Conservation (phyloP, 2,888 invertebrate species). For the Macrostomum cliftonense region DNA sequence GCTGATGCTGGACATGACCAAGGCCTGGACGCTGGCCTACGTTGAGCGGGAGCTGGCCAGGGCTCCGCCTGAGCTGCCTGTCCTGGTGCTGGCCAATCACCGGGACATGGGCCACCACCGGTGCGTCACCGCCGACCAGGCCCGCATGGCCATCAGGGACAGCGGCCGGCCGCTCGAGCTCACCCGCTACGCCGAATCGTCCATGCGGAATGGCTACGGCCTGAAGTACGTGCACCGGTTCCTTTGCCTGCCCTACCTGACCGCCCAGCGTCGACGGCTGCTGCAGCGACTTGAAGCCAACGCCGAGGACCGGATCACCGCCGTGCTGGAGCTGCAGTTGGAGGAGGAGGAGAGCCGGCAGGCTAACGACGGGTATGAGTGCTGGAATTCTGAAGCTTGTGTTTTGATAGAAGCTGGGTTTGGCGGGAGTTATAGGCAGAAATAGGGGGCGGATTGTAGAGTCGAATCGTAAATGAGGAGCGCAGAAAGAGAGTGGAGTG, state of each 20-base stretch:
- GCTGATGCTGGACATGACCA: slow-evolving; percentile 77
- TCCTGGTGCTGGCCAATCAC: slow-evolving; percentile 75
- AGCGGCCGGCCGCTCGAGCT: slow-evolving; percentile 41
- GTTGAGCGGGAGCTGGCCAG: slow-evolving; percentile 65
- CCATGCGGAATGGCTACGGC: slow-evolving; percentile 87
- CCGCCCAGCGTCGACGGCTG: too few relatives aligned
- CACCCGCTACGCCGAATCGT: slow-evolving; percentile 62
- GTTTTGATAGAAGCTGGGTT: too few relatives aligned
- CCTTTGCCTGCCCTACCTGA: slow-evolving; percentile 73
- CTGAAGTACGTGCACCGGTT: slow-evolving; percentile 76
- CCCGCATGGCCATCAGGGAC: slow-evolving; percentile 50
- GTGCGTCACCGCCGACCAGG: slow-evolving; percentile 55
- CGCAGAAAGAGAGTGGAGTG: too few relatives aligned
- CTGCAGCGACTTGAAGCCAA: too few relatives aligned
- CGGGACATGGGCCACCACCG: slow-evolving; percentile 87
- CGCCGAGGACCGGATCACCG: too few relatives aligned
- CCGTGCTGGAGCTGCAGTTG: too few relatives aligned
- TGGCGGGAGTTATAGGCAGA: too few relatives aligned
- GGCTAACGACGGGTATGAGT: too few relatives aligned
- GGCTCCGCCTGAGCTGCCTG: slow-evolving; percentile 49
- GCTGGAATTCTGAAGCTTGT: too few relatives aligned
- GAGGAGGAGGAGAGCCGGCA: too few relatives aligned
- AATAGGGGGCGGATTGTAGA: too few relatives aligned
- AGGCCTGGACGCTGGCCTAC: slow-evolving; percentile 88
- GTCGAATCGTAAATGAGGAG: too few relatives aligned